These are phyloP conservation scores for Ormyrus nitidulus DNA, from an alignment of 2,888 invertebrate species.

Conservation along the genomic window DNA sequence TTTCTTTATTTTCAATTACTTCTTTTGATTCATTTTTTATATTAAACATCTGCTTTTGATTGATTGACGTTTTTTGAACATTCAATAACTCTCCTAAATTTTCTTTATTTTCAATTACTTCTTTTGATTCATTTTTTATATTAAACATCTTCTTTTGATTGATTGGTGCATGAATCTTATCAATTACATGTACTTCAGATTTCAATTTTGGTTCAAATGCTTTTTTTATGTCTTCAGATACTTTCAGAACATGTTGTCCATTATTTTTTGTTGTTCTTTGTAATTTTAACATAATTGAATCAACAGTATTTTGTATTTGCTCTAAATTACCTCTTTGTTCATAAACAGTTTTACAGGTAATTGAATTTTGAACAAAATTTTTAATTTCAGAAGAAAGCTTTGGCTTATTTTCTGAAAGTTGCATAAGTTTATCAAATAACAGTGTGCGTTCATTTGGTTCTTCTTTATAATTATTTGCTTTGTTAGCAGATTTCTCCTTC, in stretches of 20 bases:
- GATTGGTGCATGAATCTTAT: conserved; percentile 23
- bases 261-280: background rate
- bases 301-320: background rate
- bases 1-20: background rate
- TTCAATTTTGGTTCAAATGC: conserved; percentile 1
- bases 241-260: background rate
- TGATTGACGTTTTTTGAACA: background rate
- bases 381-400: conserved; percentile 7
- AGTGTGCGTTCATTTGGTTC: background rate
- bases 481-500: background rate
- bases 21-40: background rate
- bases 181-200: background rate
- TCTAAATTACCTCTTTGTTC: conserved; percentile 21
- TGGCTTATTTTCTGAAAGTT: conserved; percentile 7
- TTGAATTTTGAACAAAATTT: conserved; percentile 45
- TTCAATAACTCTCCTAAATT: background rate
- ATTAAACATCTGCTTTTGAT: background rate
- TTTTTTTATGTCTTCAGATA: conserved; percentile 20
- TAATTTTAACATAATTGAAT: conserved; percentile 28
- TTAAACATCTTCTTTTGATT: background rate
- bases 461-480: background rate
- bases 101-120: background rate
- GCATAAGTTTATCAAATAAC: background rate
- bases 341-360: conserved; percentile 17
- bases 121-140: background rate